Evolutionary conservation across 1,140 invertebrate species (phyloP).

Genomic region (Helicorthomorpha holstii): DNA sequence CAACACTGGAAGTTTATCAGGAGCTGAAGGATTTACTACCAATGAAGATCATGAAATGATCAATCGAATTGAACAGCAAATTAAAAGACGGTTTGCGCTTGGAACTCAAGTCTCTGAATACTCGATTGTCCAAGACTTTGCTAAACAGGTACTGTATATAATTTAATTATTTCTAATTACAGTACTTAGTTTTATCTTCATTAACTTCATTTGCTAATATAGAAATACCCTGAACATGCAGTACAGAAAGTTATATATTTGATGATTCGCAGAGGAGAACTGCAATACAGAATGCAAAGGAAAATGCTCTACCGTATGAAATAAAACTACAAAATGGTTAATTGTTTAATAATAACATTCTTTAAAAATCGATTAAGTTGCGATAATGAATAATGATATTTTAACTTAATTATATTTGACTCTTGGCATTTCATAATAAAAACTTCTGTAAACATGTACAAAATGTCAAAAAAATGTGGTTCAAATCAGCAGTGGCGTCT

Average conservation of each 20-base stretch:
- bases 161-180: background rate
- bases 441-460: no score
- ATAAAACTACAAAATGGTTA: constrained; percentile 19
- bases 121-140: constrained; percentile 84
- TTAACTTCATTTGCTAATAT: constrained; percentile 19
- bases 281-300: constrained; percentile 87
- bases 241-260: constrained; percentile 79
- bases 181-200: background rate
- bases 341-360: no score
- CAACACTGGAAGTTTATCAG: constrained; percentile 72
- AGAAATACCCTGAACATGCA: constrained; percentile 74
- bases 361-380: no score
- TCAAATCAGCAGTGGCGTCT: no score
- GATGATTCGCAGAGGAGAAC: constrained; percentile 84
- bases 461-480: no score
- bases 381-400: no score
- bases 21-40: constrained; percentile 91
- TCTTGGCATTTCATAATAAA: no score
- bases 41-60: constrained; percentile 85
- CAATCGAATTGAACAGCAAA: constrained; percentile 76
- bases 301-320: constrained; percentile 91
- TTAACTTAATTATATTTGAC: no score
- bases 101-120: constrained; percentile 92
- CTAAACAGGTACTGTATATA: constrained; percentile 41
- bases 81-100: constrained; percentile 87